A percentile compares a stretch with the other conserved stretches of the same genome.
These are phyloP conservation scores for Myotis findleyi DNA, from an alignment of 2,797 vertebrate genomes.

Conservation along the genomic window DNA sequence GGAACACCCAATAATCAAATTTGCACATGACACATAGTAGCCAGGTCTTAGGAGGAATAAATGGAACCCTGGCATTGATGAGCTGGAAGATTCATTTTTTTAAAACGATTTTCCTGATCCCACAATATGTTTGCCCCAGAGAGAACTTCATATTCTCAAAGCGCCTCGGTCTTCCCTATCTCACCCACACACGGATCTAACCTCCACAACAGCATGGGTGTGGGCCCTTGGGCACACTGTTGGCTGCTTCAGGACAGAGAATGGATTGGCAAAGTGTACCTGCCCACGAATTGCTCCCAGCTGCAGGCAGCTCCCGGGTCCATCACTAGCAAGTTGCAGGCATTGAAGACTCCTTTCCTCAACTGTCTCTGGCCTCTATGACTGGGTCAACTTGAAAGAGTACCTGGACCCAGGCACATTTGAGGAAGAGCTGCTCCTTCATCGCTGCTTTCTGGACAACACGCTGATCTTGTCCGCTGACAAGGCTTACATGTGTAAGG, in stretches of 20 bases:
- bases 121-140: neutral
- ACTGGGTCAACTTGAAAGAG: neutral
- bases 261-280: neutral
- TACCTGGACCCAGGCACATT: neutral
- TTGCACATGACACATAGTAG: neutral
- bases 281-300: neutral
- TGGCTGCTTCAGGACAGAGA: neutral
- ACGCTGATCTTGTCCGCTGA: neutral
- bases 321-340: neutral
- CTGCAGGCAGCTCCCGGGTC: neutral
- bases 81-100: neutral
- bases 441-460: neutral
- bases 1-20: neutral
- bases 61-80: neutral
- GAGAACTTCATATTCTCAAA: neutral
- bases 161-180: neutral
- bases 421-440: neutral
- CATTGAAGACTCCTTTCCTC: neutral
- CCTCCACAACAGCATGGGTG: too few relatives aligned
- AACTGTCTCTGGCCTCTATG: neutral
- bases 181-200: neutral
- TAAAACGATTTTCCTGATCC: neutral
- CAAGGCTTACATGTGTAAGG: neutral
- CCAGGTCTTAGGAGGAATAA: neutral
- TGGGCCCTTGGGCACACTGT: constrained; percentile 77